Base-by-base conservation (phyloP, 2,113 vertebrate species). In the Crocuta crocuta region DNA sequence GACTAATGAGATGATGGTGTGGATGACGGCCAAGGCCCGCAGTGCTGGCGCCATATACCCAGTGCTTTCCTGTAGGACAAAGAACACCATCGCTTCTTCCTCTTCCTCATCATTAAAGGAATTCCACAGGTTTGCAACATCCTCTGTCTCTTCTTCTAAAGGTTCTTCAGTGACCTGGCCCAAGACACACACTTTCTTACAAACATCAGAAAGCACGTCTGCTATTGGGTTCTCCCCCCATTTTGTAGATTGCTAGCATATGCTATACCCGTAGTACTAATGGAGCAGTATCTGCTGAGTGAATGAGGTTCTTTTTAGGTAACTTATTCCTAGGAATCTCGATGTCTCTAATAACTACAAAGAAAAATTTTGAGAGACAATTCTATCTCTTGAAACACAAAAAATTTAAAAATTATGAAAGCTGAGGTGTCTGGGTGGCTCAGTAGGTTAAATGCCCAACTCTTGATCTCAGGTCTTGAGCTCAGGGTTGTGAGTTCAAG, bases 1-100 rank as follows among this genome's bases (percentile, higher is more conserved):
- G 97, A 99, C 99, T 84, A 99, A 99, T 26, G 99, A 99, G 98
- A 99, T 99, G 97, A 99, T 63, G 0, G 99, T 99, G 97, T 99
- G 99, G 87, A 99, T 98, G 50, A 99, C 96, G 73, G 99, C 99
- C 92, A 99, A 82, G 85, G 99, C 99, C 91, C 99, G 99, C 73
- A 99, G 98, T 0, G 99, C 98, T 1, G 99, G 99, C 0, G 99
- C 99, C 99, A 99, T 99, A 94, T 99, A 99, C 33, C 99, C 99
- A 0, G 99, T 99, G 97, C 99, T 99, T 98, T 99, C 99, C 98
- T 99, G 99, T 96, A 99, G 98, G 78, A 99, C 99, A 81, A 99
- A 99, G 98, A 99, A 99, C 94, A 99, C 99, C 33, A 99, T 98
- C 0, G 99, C 99, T 21, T 99, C 99, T 15, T 99, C 99, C 58